Percentiles rank a stretch among this genome's conserved stretches.
Conservation (phyloP, 2,888 invertebrate species). For the Drosophila macrospina region DNA sequence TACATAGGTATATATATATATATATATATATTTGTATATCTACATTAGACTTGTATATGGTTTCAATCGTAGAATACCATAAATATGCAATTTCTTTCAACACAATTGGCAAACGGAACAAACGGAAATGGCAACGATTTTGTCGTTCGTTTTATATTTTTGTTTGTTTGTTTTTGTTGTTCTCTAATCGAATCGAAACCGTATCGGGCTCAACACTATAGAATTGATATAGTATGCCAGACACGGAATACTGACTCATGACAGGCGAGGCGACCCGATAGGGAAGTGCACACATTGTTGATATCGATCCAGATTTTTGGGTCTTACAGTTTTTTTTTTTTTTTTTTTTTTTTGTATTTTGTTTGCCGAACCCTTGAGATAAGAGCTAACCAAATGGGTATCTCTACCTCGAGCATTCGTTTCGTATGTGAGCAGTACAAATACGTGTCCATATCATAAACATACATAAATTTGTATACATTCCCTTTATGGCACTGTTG, state of each 20-base stretch:
- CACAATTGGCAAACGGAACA: constrained; percentile 34
- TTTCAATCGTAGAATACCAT: neutral
- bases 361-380: constrained; percentile 31
- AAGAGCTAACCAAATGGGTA: constrained; percentile 31
- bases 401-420: constrained; percentile 7
- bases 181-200: constrained; percentile 2
- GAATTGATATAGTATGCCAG: constrained; percentile 18
- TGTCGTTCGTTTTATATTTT: constrained; percentile 1
- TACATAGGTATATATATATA: too few relatives aligned
- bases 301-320: constrained; percentile 49
- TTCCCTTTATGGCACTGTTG: neutral
- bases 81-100: constrained; percentile 35
- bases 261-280: constrained; percentile 24
- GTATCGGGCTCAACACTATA: constrained; percentile 3
- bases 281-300: constrained; percentile 1
- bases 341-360: constrained; percentile 2
- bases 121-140: constrained; percentile 37
- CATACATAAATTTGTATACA: neutral
- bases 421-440: neutral
- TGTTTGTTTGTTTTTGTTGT: neutral
- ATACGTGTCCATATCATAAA: neutral
- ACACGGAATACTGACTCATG: constrained; percentile 32
- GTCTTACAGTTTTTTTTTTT: neutral
- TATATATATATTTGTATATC: too few relatives aligned
- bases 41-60: neutral